These are phyloP conservation scores for Polypedilum vanderplanki DNA, from an alignment of 1,140 invertebrate genomes.

Conservation along the genomic window DNA sequence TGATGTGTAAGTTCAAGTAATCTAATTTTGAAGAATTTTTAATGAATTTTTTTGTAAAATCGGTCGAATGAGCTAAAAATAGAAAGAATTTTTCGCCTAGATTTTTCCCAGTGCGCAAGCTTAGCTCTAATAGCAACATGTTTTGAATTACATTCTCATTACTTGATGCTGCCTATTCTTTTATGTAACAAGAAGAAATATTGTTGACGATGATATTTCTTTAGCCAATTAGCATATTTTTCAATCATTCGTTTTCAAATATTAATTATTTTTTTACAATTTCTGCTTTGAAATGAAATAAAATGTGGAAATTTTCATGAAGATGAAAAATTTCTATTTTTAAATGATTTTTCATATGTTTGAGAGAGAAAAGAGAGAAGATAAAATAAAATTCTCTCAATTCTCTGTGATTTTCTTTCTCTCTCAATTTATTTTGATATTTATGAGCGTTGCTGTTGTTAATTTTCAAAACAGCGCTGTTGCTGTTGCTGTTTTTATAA, in stretches of 20 bases:
- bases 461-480: no score
- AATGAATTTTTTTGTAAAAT: neutral
- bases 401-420: neutral
- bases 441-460: no score
- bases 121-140: neutral
- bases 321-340: slow-evolving; percentile 5
- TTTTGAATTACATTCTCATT: neutral
- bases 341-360: neutral
- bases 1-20: neutral
- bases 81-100: slow-evolving; percentile 24
- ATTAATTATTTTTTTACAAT: no score
- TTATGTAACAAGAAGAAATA: neutral
- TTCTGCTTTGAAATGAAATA: neutral
- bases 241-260: neutral
- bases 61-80: neutral
- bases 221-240: slow-evolving; percentile 10
- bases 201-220: neutral
- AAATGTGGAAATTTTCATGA: neutral
- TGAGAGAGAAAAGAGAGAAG: no score
- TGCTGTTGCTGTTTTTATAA: no score
- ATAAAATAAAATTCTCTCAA: neutral
- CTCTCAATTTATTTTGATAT: slow-evolving; percentile 43
- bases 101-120: slow-evolving; percentile 26
- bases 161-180: neutral
- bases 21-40: neutral